A percentile compares a stretch with the other conserved stretches of the same genome.
phyloP scores from a whole-genome alignment of 2,113 vertebrate genomes.

The Enhydra lutris region DNA sequence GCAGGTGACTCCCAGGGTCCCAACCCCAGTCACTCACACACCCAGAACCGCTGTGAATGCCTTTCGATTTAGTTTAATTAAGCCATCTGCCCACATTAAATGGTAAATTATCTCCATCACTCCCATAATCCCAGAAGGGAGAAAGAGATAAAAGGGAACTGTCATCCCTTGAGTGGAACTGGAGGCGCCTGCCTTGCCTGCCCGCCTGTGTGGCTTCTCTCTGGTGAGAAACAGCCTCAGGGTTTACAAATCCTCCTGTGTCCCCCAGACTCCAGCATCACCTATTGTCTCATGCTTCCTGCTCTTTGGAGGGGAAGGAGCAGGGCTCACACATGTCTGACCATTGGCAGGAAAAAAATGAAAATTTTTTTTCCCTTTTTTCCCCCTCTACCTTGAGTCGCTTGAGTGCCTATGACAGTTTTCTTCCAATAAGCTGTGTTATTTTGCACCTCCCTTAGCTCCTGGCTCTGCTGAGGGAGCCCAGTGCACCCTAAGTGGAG shows the following conservation, averaged over 20 bases:
- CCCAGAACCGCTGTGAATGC: slow-evolving; percentile 5
- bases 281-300: neutral
- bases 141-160: slow-evolving; percentile 43
- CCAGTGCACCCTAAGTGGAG: too few species aligned
- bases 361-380: neutral
- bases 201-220: neutral
- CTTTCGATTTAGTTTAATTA: slow-evolving; percentile 77
- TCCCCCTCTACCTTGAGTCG: neutral
- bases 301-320: neutral
- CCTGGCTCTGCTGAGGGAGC: neutral
- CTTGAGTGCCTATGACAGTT: neutral
- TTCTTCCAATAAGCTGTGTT: neutral
- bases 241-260: neutral
- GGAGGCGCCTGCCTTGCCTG: neutral
- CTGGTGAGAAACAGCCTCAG: neutral
- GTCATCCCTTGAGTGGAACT: neutral
- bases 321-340: neutral
- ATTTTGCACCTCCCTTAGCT: neutral
- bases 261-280: neutral
- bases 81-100: slow-evolving; percentile 80
- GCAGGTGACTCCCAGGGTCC: neutral
- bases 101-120: slow-evolving; percentile 73
- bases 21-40: neutral
- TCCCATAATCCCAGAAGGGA: slow-evolving; percentile 54
- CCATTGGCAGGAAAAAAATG: neutral